phyloP scores from a whole-genome alignment of 2,113 vertebrate genomes.

The Piprites chloris region DNA sequence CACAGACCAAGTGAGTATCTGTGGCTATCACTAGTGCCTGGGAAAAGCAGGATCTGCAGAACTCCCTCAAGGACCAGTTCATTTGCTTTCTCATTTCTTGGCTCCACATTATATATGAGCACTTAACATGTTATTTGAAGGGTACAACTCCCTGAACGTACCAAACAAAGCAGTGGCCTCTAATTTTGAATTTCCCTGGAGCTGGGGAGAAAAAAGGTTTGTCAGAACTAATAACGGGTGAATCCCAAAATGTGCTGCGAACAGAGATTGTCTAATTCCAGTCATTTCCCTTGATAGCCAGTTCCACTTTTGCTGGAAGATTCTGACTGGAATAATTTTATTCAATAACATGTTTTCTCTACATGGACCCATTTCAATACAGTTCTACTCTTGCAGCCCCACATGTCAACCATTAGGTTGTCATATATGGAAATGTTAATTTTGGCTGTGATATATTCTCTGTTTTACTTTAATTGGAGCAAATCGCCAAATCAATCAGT shows the following conservation, averaged over 20 bases:
- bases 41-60: background rate
- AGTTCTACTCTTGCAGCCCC: background rate
- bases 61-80: background rate
- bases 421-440: slow-evolving; percentile 1
- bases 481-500: slow-evolving; percentile 24
- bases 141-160: background rate
- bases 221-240: slow-evolving; percentile 45
- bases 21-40: background rate
- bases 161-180: slow-evolving; percentile 9
- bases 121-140: background rate
- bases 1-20: background rate
- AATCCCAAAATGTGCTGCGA: slow-evolving; percentile 41
- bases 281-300: slow-evolving; percentile 40
- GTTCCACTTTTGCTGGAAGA: background rate
- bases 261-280: slow-evolving; percentile 39
- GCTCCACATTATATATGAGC: background rate
- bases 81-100: slow-evolving; percentile 33
- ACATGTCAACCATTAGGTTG: background rate
- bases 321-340: slow-evolving; percentile 23
- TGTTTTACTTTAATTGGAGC: slow-evolving; percentile 19
- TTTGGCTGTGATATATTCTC: background rate
- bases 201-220: slow-evolving; percentile 25
- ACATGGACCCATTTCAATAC: background rate
- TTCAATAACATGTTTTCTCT: background rate
- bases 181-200: slow-evolving; percentile 44